Conservation (phyloP, 2,113 vertebrate species). For the Petaurus breviceps region DNA sequence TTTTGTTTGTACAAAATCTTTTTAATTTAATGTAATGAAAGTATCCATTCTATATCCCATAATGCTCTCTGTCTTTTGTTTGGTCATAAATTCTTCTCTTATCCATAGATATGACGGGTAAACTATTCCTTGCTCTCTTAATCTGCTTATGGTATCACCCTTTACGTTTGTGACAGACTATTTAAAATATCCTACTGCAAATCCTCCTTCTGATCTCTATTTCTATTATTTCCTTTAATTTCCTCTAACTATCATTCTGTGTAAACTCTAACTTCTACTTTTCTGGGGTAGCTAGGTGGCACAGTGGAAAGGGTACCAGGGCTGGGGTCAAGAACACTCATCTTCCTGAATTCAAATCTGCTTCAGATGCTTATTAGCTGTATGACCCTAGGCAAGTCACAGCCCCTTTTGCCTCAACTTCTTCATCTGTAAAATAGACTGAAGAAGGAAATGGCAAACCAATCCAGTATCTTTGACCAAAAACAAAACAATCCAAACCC, state of each 20-base stretch:
- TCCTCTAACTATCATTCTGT: not conserved
- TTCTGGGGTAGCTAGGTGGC: not conserved
- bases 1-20: not conserved
- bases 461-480: not conserved
- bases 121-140: not conserved
- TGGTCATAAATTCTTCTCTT: not conserved
- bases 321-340: not conserved
- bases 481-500: too few relatives aligned
- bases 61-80: not conserved
- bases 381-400: slow-evolving; percentile 7
- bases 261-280: slow-evolving; percentile 7
- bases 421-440: not conserved
- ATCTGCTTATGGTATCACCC: not conserved
- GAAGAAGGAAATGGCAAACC: not conserved
- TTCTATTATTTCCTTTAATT: slow-evolving; percentile 25
- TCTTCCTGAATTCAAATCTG: not conserved
- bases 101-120: not conserved
- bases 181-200: slow-evolving; percentile 26
- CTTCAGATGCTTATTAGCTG: not conserved
- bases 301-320: not conserved
- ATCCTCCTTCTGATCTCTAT: not conserved
- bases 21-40: not conserved
- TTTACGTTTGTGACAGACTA: slow-evolving; percentile 49
- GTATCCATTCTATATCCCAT: not conserved
- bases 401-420: not conserved